phyloP scores from a whole-genome alignment of 1,140 invertebrate genomes.

The Drosophila leontia region DNA sequence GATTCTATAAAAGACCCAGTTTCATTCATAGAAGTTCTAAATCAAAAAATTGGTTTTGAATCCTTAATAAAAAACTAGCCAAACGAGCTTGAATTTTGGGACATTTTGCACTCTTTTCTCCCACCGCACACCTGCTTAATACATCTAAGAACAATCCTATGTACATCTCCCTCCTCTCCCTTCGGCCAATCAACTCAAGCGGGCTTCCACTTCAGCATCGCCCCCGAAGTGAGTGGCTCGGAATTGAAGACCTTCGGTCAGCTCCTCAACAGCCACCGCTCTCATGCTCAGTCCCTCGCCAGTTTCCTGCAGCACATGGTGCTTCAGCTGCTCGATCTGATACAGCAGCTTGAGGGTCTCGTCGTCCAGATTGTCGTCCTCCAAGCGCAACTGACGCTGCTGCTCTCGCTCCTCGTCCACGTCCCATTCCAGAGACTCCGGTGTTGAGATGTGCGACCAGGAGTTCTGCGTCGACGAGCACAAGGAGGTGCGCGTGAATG shows the following conservation, averaged over 20 bases:
- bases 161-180: neutral
- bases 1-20: neutral
- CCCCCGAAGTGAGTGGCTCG: conserved; percentile 55
- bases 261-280: conserved; percentile 46
- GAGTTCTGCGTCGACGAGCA: conserved; percentile 76
- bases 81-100: too few species aligned
- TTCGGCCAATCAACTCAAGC: conserved; percentile 50
- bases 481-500: conserved; percentile 73
- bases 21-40: neutral
- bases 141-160: neutral
- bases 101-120: neutral
- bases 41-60: neutral
- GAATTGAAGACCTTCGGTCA: conserved; percentile 56
- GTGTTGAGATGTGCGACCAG: conserved; percentile 84
- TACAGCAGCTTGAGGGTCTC: conserved; percentile 78
- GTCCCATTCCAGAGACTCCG: conserved; percentile 83
- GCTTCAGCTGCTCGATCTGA: conserved; percentile 82
- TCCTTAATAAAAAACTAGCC: neutral
- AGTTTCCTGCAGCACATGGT: conserved; percentile 79
- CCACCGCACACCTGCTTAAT: neutral
- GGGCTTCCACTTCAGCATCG: conserved; percentile 47
- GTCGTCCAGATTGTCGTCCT: conserved; percentile 80
- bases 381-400: conserved; percentile 59
- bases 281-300: conserved; percentile 67
- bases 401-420: conserved; percentile 79